phyloP scores from a whole-genome alignment of 92 coral and sea anemone species.

The Pocillopora grandis region DNA sequence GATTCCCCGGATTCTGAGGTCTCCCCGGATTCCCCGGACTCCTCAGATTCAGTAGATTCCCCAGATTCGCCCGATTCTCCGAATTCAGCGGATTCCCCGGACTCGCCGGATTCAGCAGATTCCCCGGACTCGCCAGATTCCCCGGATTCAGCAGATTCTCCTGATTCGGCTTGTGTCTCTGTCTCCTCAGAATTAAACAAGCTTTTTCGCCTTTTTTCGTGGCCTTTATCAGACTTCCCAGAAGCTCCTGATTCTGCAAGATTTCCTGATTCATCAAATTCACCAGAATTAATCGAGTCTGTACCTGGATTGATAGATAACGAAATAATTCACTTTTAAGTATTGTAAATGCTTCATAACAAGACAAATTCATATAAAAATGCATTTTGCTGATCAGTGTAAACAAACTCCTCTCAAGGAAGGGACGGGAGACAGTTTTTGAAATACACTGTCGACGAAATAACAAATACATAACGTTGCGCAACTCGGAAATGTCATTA shows the following conservation, averaged over 20 bases:
- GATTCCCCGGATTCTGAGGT: slow-evolving; percentile 14
- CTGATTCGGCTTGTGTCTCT: slow-evolving; percentile 26
- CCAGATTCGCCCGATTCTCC: slow-evolving; percentile 13
- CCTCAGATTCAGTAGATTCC: slow-evolving; percentile 15
- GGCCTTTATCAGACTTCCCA: slow-evolving; percentile 33
- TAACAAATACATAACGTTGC: no score
- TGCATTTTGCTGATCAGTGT: no score
- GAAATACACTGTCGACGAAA: no score
- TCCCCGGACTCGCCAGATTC: slow-evolving; percentile 46
- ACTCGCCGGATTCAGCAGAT: slow-evolving; percentile 21
- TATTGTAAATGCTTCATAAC: not conserved
- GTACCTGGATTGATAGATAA: not conserved
- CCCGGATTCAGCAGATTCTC: slow-evolving; percentile 26
- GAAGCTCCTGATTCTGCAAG: slow-evolving; percentile 31
- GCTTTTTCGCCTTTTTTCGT: slow-evolving; percentile 13
- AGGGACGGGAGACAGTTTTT: no score
- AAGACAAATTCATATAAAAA: not conserved
- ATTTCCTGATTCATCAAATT: slow-evolving; percentile 31
- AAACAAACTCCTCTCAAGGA: no score
- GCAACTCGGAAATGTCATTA: no score
- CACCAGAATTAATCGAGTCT: slow-evolving; percentile 40
- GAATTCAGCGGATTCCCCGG: slow-evolving; percentile 13
- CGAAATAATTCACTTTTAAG: not conserved
- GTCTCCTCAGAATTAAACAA: slow-evolving; percentile 26
- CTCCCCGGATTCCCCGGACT: slow-evolving; percentile 17